A percentile compares a stretch with the other conserved stretches of the same genome.
These are phyloP conservation scores for Periparus ater DNA, from an alignment of 2,797 vertebrate species.

Conservation along the genomic window DNA sequence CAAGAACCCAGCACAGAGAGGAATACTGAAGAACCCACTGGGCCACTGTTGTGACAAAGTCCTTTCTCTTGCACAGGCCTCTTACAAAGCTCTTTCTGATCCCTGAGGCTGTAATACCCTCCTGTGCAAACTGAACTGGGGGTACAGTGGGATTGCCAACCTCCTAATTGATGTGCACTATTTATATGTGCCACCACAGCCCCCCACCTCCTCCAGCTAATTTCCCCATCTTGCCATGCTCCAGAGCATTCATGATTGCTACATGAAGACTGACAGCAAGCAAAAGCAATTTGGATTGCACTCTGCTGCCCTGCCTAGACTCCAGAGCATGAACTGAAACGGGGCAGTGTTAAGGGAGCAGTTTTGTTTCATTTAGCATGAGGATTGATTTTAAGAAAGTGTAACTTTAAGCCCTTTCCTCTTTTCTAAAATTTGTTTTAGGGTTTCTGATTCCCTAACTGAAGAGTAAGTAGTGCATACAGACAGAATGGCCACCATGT, in stretches of 20 bases:
- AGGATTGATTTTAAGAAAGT: neutral
- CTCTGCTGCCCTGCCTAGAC: neutral
- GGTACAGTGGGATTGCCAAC: neutral
- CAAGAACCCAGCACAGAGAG: neutral
- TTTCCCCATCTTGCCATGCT: neutral
- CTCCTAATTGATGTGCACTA: neutral
- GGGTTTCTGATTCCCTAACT: neutral
- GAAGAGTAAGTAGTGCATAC: neutral
- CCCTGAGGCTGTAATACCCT: neutral
- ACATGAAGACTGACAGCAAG: neutral
- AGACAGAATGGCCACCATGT: neutral
- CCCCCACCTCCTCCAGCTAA: neutral
- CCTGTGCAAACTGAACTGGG: neutral
- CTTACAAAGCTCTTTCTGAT: neutral
- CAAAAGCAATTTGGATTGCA: neutral
- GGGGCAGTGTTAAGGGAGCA: neutral
- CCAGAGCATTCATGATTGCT: neutral
- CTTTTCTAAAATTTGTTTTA: neutral
- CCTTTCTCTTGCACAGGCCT: neutral
- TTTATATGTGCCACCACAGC: neutral
- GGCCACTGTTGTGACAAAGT: neutral
- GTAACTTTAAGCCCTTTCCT: neutral
- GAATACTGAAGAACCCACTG: neutral
- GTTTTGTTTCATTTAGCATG: neutral
- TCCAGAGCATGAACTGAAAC: neutral